Percentiles rank a stretch among this genome's conserved stretches.
Conservation (phyloP, 2,113 vertebrate genomes). For the Forbesichthys papilliferus region DNA sequence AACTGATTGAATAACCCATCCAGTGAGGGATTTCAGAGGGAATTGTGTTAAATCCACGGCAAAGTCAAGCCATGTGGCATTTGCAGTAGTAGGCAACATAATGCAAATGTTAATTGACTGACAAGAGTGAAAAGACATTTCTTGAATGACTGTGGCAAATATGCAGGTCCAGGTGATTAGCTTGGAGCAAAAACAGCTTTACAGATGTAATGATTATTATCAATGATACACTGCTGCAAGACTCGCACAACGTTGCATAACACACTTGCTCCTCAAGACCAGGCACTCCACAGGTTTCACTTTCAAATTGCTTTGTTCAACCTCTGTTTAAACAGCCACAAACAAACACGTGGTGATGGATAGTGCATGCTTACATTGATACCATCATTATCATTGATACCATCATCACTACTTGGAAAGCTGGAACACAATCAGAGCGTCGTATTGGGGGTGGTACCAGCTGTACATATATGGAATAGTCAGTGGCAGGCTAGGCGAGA, state of each 20-base stretch:
- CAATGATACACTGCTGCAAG: constrained; percentile 4
- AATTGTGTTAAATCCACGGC: background rate
- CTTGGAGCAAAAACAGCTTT: constrained; percentile 1
- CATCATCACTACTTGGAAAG: background rate
- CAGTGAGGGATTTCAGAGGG: background rate
- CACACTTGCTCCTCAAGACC: background rate
- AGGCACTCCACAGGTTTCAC: background rate
- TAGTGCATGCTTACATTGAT: too few relatives aligned
- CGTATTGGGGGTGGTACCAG: background rate
- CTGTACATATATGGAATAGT: constrained; percentile 12
- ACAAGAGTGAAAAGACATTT: background rate
- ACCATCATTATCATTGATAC: too few relatives aligned
- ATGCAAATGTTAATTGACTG: background rate
- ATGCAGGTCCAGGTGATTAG: constrained; percentile 21
- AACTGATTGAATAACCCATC: constrained; percentile 6
- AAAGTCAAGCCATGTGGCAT: background rate
- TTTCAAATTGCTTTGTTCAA: background rate
- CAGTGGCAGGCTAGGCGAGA: constrained; percentile 25
- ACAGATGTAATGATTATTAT: background rate
- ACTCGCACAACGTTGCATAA: background rate
- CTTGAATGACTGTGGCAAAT: constrained; percentile 24
- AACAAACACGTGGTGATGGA: too few relatives aligned
- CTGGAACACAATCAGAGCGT: background rate
- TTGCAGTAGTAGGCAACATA: background rate
- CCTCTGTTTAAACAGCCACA: too few relatives aligned